These are phyloP conservation scores for Diuraphis noxia DNA, from an alignment of 1,140 invertebrate species.

Conservation along the genomic window DNA sequence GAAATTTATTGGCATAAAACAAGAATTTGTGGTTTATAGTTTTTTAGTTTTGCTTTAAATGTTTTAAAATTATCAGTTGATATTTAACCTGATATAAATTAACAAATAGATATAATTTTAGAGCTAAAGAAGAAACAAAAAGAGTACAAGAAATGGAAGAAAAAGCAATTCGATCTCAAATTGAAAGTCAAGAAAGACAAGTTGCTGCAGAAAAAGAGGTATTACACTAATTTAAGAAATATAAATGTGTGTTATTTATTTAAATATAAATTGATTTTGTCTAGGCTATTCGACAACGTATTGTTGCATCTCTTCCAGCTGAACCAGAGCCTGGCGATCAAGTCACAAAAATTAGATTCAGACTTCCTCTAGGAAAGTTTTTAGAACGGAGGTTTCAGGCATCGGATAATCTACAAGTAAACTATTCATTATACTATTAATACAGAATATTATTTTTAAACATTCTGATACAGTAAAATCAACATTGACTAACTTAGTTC, in stretches of 20 bases:
- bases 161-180: constrained; percentile 64
- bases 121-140: constrained; percentile 84
- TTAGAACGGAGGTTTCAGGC: constrained; percentile 75
- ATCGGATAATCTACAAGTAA: constrained; percentile 68
- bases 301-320: constrained; percentile 67
- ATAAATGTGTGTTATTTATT: neutral
- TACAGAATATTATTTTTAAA: neutral
- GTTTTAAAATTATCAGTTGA: neutral
- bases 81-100: neutral
- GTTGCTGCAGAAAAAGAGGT: constrained; percentile 57
- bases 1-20: neutral
- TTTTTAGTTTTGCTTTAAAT: neutral
- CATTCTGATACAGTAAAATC: too few relatives aligned
- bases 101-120: constrained; percentile 59
- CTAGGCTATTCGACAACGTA: constrained; percentile 45
- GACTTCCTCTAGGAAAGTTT: constrained; percentile 74
- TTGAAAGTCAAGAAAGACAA: constrained; percentile 64
- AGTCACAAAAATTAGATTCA: constrained; percentile 75
- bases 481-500: too few relatives aligned
- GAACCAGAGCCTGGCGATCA: constrained; percentile 66
- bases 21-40: neutral
- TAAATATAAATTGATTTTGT: neutral
- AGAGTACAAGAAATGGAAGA: constrained; percentile 73
- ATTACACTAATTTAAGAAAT: neutral
- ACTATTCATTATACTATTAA: neutral